Evolutionary conservation across 1,140 invertebrate species (phyloP).

Genomic region (Tetragnatha versicolor): DNA sequence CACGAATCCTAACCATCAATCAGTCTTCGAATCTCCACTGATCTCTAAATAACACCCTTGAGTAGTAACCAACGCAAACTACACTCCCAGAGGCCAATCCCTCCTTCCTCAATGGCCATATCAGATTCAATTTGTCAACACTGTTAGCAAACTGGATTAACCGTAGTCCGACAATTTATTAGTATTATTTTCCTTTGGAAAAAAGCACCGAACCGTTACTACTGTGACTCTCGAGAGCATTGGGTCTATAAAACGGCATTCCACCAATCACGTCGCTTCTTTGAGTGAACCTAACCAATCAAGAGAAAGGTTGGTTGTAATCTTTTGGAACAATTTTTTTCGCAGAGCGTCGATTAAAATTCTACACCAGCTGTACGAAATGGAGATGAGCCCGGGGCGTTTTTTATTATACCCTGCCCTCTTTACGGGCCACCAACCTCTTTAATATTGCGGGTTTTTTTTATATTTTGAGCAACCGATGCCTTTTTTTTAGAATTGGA

Average conservation of each 20-base stretch:
- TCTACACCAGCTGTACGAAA: slow-evolving; percentile 12
- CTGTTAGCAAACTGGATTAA: not conserved
- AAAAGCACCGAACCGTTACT: not conserved
- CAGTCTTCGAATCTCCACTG: too few relatives aligned
- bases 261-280: too few relatives aligned
- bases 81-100: too few relatives aligned
- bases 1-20: too few relatives aligned
- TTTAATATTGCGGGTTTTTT: not conserved
- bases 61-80: too few relatives aligned
- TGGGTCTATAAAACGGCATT: not conserved
- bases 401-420: not conserved
- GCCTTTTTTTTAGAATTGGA: too few relatives aligned
- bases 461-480: too few relatives aligned
- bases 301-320: not conserved
- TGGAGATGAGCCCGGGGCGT: not conserved
- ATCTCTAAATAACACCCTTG: too few relatives aligned
- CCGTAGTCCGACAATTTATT: slow-evolving; percentile 16
- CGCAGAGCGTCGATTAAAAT: slow-evolving; percentile 23
- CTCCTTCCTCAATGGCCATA: too few relatives aligned
- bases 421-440: slow-evolving; percentile 36
- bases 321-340: slow-evolving; percentile 12
- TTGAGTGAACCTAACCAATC: too few relatives aligned
- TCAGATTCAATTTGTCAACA: slow-evolving; percentile 17
- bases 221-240: not conserved
- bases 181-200: not conserved